Conservation (phyloP, 1,140 invertebrate species). For the Ceratoteleas bidentatus region DNA sequence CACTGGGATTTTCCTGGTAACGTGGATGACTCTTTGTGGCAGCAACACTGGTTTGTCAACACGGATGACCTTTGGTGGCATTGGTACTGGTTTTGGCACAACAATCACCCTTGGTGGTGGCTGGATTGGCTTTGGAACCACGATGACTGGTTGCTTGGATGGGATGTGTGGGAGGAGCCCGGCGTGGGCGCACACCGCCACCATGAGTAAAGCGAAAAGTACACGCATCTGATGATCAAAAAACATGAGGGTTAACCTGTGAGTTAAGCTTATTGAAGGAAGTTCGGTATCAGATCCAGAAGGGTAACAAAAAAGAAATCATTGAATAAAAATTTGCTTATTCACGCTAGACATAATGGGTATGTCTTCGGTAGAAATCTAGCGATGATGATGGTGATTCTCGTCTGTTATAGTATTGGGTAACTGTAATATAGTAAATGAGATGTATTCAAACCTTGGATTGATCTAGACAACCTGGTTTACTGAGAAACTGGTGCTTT, state of each 20-base stretch:
- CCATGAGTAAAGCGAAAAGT: constrained; percentile 19
- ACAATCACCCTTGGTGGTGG: constrained; percentile 31
- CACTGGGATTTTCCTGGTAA: constrained; percentile 5
- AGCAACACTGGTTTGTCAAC: constrained; percentile 15
- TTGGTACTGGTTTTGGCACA: constrained; percentile 9
- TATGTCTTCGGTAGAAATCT: too few relatives aligned
- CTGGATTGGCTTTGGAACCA: constrained; percentile 19
- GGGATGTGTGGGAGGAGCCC: not conserved
- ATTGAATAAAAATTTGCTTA: too few relatives aligned
- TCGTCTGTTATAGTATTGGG: not conserved
- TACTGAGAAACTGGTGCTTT: constrained; percentile 1
- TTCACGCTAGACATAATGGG: too few relatives aligned
- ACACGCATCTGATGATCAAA: constrained; percentile 39
- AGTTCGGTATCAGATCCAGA: too few relatives aligned
- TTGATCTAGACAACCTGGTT: constrained; percentile 17
- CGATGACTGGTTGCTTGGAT: constrained; percentile 16
- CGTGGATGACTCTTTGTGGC: constrained; percentile 21
- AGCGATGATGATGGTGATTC: too few relatives aligned
- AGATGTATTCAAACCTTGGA: constrained; percentile 24
- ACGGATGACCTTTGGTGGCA: constrained; percentile 14
- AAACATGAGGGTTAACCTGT: too few relatives aligned
- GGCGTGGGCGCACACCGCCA: constrained; percentile 18
- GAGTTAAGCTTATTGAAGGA: too few relatives aligned
- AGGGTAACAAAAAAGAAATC: too few relatives aligned
- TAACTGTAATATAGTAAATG: not conserved